Evolutionary conservation across 2,797 vertebrate genomes (phyloP).

Genomic region (Dicrostonyx torquatus): DNA sequence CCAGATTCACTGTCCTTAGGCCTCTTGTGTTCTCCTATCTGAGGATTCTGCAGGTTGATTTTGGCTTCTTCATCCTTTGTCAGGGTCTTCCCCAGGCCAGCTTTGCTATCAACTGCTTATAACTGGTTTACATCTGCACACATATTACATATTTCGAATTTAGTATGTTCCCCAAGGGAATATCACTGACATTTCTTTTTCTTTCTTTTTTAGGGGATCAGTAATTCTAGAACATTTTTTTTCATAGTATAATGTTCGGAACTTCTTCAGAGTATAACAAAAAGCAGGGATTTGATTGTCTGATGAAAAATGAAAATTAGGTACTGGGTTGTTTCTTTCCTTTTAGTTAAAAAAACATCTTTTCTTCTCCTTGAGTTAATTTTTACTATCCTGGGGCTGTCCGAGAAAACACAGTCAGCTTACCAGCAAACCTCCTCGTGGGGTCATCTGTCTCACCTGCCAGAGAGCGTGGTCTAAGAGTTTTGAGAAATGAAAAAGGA

Average conservation of each 20-base stretch:
- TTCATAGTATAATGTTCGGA: conserved; percentile 43
- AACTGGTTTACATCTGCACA: neutral
- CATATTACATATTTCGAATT: conserved; percentile 51
- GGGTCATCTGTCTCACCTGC: conserved; percentile 70
- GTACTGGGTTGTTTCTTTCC: conserved; percentile 18
- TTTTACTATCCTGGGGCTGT: conserved; percentile 79
- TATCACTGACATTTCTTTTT: conserved; percentile 57
- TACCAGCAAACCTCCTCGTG: conserved; percentile 70
- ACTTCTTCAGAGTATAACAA: conserved; percentile 38
- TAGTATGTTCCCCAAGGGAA: neutral
- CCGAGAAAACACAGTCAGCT: conserved; percentile 71
- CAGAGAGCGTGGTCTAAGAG: conserved; percentile 51
- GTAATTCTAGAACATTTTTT: conserved; percentile 71
- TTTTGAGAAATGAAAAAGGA: conserved; percentile 72
- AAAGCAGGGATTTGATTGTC: neutral
- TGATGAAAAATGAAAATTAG: conserved; percentile 69
- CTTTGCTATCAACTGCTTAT: conserved; percentile 35
- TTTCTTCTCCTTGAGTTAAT: conserved; percentile 75
- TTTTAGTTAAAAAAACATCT: conserved; percentile 53
- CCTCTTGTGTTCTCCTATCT: neutral
- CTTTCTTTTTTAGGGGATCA: conserved; percentile 27
- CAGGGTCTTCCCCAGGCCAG: neutral
- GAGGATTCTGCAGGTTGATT: neutral
- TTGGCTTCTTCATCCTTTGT: neutral
- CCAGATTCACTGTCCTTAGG: fast-evolving